These are phyloP conservation scores for Antrozous pallidus DNA, from an alignment of 2,797 vertebrate genomes.

Conservation along the genomic window DNA sequence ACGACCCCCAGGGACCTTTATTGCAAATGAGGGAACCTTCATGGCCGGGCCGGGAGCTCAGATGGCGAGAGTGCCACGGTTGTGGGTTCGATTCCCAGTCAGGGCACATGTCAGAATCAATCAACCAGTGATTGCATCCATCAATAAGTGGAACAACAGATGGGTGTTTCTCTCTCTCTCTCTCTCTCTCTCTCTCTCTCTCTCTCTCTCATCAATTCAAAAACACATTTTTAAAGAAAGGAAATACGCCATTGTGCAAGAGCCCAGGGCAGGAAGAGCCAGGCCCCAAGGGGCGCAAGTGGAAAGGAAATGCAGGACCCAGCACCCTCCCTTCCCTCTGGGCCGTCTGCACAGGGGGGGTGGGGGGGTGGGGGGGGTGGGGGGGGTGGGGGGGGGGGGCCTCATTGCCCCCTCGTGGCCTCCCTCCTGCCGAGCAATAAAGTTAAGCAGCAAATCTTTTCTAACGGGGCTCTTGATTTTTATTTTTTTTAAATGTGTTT, in stretches of 20 bases:
- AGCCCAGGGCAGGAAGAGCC: background rate
- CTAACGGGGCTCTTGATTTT: background rate
- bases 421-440: background rate
- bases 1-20: too few relatives aligned
- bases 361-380: too few relatives aligned
- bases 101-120: background rate
- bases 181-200: too few relatives aligned
- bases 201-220: too few relatives aligned
- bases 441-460: background rate
- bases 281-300: background rate
- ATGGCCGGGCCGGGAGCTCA: background rate
- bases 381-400: too few relatives aligned
- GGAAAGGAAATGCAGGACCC: background rate
- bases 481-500: background rate
- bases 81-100: background rate
- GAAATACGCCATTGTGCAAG: background rate
- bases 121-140: background rate
- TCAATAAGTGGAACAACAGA: background rate
- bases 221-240: background rate
- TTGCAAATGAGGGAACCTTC: too few relatives aligned
- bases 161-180: background rate
- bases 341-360: rapidly evolving
- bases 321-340: rapidly evolving
- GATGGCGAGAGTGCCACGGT: background rate
- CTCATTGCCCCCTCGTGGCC: background rate